phyloP scores from a whole-genome alignment of 2,888 invertebrate species.

The Nemoura dubitans region DNA sequence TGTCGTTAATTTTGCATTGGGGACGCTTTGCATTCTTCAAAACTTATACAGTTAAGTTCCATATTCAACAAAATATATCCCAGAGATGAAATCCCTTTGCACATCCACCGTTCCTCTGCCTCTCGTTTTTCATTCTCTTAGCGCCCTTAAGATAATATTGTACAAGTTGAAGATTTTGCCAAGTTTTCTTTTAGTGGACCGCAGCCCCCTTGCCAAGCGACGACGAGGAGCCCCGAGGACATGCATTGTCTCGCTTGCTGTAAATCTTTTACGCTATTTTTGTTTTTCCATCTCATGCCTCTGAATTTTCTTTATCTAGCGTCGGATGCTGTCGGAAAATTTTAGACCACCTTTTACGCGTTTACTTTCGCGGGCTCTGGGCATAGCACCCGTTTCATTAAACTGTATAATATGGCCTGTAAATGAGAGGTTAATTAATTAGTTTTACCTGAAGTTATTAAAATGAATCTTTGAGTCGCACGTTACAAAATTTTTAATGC shows the following conservation, averaged over 20 bases:
- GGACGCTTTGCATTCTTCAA: conserved; percentile 42
- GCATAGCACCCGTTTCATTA: too few relatives aligned
- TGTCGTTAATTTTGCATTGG: conserved; percentile 43
- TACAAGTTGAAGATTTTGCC: conserved; percentile 17
- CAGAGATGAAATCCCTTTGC: background rate
- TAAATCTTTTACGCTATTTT: conserved; percentile 29
- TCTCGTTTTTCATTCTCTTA: background rate
- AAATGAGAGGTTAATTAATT: too few relatives aligned
- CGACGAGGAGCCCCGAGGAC: conserved; percentile 1
- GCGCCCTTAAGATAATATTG: conserved; percentile 29
- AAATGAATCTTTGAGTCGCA: too few relatives aligned
- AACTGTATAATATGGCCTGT: too few relatives aligned
- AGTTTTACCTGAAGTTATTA: too few relatives aligned
- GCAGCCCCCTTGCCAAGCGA: background rate
- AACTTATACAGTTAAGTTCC: conserved; percentile 39
- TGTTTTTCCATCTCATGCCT: conserved; percentile 13
- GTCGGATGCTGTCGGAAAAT: background rate
- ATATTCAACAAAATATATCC: conserved; percentile 29
- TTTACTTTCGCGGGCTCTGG: background rate
- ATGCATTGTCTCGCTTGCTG: background rate
- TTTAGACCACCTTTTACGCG: background rate
- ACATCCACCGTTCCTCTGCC: background rate
- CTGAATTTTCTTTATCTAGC: background rate
- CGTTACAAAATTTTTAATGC: background rate
- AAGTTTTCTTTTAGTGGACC: conserved; percentile 26